Evolutionary conservation across 2,888 invertebrate species (phyloP).

Genomic region (Parapristionchus giblindavisi): DNA sequence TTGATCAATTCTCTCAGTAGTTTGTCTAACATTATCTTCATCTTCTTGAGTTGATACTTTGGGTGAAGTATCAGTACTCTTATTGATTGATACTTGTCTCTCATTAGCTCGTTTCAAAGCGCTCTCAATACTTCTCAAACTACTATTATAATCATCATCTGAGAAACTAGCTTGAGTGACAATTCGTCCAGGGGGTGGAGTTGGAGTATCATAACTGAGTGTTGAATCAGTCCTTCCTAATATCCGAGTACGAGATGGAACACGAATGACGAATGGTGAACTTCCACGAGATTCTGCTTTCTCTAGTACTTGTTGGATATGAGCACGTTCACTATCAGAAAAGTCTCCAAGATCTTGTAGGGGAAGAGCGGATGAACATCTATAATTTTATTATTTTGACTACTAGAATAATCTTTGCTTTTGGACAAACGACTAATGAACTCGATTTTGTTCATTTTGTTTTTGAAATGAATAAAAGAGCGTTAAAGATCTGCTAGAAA

Average conservation of each 20-base stretch:
- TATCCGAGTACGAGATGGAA: constrained; percentile 5
- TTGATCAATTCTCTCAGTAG: background rate
- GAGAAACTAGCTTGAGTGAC: constrained; percentile 14
- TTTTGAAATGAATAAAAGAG: background rate
- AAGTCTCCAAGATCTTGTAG: constrained; percentile 57
- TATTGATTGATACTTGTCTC: background rate
- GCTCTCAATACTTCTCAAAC: constrained; percentile 21
- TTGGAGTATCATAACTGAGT: constrained; percentile 9
- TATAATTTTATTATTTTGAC: constrained; percentile 42
- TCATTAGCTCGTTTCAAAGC: background rate
- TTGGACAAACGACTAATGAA: background rate
- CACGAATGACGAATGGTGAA: constrained; percentile 32
- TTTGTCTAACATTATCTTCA: background rate
- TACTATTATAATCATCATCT: constrained; percentile 29
- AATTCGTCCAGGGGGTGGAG: constrained; percentile 26
- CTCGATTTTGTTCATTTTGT: background rate
- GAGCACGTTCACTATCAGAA: constrained; percentile 58
- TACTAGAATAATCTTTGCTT: too few species aligned
- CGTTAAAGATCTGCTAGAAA: too few species aligned
- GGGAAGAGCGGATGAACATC: constrained; percentile 60
- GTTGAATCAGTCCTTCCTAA: constrained; percentile 16
- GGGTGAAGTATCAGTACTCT: background rate
- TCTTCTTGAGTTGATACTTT: constrained; percentile 2
- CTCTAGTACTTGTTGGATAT: constrained; percentile 59
- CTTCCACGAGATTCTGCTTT: constrained; percentile 49